A percentile compares a stretch with the other conserved stretches of the same genome.
phyloP scores from a whole-genome alignment of 1,140 invertebrate species.

The Colletes gigas region DNA sequence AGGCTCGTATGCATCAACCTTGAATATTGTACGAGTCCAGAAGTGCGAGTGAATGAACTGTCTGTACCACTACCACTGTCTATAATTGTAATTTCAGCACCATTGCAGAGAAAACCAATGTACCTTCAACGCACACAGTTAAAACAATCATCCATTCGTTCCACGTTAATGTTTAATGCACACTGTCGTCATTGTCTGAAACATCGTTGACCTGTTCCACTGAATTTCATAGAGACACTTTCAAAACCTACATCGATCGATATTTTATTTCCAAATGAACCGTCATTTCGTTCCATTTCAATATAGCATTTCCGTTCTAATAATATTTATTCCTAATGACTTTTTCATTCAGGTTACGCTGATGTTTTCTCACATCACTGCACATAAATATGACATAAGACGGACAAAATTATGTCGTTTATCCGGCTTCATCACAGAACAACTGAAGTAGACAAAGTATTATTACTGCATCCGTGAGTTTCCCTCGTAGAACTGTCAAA shows the following conservation, averaged over 20 bases:
- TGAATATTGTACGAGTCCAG: background rate
- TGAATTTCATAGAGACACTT: too few species aligned
- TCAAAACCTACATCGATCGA: too few species aligned
- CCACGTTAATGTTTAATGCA: too few species aligned
- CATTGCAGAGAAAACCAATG: too few species aligned
- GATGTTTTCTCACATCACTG: background rate
- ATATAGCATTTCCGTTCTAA: too few species aligned
- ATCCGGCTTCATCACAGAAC: background rate
- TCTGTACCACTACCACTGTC: background rate
- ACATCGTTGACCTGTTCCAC: too few species aligned
- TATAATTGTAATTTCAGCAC: background rate
- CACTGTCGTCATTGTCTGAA: too few species aligned
- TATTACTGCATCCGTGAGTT: conserved; percentile 15
- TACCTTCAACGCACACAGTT: too few species aligned
- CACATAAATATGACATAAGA: background rate
- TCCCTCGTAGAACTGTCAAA: background rate
- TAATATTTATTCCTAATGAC: too few species aligned
- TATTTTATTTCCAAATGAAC: too few species aligned
- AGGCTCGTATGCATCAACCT: background rate
- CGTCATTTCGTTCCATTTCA: too few species aligned
- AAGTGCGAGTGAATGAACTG: background rate
- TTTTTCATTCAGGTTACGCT: too few species aligned
- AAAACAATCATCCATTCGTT: background rate
- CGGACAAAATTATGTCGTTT: background rate
- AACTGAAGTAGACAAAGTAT: conserved; percentile 27